phyloP scores from a whole-genome alignment of 2,797 vertebrate species.

The Gymnoscopelus microlampas region DNA sequence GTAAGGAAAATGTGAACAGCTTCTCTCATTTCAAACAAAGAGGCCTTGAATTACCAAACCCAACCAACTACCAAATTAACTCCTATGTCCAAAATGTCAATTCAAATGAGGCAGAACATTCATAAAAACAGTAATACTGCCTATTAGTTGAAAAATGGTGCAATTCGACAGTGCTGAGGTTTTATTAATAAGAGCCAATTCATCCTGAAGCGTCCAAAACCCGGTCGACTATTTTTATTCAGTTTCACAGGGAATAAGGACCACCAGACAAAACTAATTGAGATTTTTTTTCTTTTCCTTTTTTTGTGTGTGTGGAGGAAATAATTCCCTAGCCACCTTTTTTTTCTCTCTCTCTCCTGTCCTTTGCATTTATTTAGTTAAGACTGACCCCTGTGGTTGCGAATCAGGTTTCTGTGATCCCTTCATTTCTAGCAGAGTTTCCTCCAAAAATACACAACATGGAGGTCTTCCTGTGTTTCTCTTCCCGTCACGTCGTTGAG shows the following conservation, averaged over 20 bases:
- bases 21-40: conserved; percentile 40
- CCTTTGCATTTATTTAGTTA: conserved; percentile 66
- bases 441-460: conserved; percentile 70
- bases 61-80: conserved; percentile 25
- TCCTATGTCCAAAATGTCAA: conserved; percentile 58
- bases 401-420: conserved; percentile 63
- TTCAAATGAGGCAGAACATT: conserved; percentile 72
- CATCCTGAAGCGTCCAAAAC: conserved; percentile 54
- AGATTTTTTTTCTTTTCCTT: conserved; percentile 12
- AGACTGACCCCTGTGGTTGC: conserved; percentile 63
- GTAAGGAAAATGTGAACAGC: conserved; percentile 58
- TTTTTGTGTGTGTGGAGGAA: conserved; percentile 50
- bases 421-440: conserved; percentile 62
- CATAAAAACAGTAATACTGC: conserved; percentile 55
- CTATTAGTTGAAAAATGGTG: conserved; percentile 57
- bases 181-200: conserved; percentile 62
- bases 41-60: conserved; percentile 37
- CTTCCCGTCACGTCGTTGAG: conserved; percentile 18
- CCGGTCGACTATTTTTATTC: conserved; percentile 62
- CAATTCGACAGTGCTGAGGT: conserved; percentile 55
- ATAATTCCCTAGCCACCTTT: conserved; percentile 48
- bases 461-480: conserved; percentile 56
- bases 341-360: conserved; percentile 6
- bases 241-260: conserved; percentile 38
- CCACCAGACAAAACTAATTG: conserved; percentile 58